Evolutionary conservation across 2,888 invertebrate species (phyloP), one percentile per base, ranked within the genome.

Genomic region (Pantelozetes paolii): DNA sequence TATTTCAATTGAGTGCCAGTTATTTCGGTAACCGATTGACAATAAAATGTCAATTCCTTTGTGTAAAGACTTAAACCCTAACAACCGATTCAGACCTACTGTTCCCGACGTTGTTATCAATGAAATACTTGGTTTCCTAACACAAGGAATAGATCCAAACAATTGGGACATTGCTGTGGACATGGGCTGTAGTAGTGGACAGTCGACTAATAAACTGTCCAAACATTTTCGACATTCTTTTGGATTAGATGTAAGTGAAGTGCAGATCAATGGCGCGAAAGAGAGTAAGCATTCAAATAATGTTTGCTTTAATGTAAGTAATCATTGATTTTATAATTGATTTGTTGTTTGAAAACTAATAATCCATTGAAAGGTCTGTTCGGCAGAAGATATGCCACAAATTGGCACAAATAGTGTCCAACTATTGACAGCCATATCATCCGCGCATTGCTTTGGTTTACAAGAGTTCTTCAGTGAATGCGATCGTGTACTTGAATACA

Each of bases 151-250:
- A 13, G 30, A 64, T 45, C n/a, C 32, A 6, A 45, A 62, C n/a
- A 67, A 77, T 5, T 78, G 79, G 71, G 75, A 79, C 1, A 71
- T 79, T 13, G 84, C 84, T 11, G 79, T 83, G 2, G 85, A 85
- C 79, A 82, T 85, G 18, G 85, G 84, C 1, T 85, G 85, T 79
- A 85, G 85, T 5, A 81, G 82, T 20, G 85, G 85, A n/a, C 85
- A 85, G 78, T 83, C 83, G 75, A 84, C 84, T 0, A 75, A 78
- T n/a, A 80, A 81, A 8, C 78, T 85, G 45, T 80, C 82, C 0
- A 80, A 81, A 1, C 80, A 82, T 76, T 85, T 85, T 77, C 78
- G 79, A 42, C 77, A 80, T 59, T 83, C 85, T 15, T 78, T 83
- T 30, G 85, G 85, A 6, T 78, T 82, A 26, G 85, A 85, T 78